phyloP scores from a whole-genome alignment of 1,140 invertebrate species.

The Pinna nobilis region DNA sequence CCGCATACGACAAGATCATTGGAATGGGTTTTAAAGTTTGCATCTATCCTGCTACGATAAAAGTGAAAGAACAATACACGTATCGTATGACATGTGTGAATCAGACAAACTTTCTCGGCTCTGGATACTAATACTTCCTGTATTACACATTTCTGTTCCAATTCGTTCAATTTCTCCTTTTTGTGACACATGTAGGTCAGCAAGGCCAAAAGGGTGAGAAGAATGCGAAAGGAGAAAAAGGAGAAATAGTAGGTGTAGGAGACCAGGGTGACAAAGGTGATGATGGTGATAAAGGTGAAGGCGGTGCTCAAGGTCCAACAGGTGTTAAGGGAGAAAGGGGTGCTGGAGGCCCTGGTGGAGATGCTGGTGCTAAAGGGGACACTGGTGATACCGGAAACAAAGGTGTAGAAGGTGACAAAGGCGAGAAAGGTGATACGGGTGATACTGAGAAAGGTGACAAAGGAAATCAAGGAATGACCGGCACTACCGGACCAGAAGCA shows the following conservation, averaged over 20 bases:
- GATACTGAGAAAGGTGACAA: neutral
- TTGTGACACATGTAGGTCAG: too few relatives aligned
- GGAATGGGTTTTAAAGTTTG: too few relatives aligned
- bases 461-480: neutral
- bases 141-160: too few relatives aligned
- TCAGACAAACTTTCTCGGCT: too few relatives aligned
- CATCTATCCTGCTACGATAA: too few relatives aligned
- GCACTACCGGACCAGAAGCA: too few relatives aligned
- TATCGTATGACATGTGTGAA: too few relatives aligned
- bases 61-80: too few relatives aligned
- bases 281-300: neutral
- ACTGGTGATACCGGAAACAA: neutral
- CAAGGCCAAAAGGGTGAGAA: neutral
- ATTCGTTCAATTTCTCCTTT: too few relatives aligned
- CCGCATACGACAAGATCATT: too few relatives aligned
- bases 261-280: constrained; percentile 5
- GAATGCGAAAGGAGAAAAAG: neutral
- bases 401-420: neutral
- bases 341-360: neutral
- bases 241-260: too few relatives aligned
- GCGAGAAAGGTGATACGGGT: neutral
- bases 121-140: too few relatives aligned
- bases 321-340: neutral
- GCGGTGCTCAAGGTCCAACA: neutral
- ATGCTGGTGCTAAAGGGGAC: constrained; percentile 1